A percentile compares a stretch with the other conserved stretches of the same genome.
phyloP scores from a whole-genome alignment of 2,888 invertebrate species.

The Lingula anatina region DNA sequence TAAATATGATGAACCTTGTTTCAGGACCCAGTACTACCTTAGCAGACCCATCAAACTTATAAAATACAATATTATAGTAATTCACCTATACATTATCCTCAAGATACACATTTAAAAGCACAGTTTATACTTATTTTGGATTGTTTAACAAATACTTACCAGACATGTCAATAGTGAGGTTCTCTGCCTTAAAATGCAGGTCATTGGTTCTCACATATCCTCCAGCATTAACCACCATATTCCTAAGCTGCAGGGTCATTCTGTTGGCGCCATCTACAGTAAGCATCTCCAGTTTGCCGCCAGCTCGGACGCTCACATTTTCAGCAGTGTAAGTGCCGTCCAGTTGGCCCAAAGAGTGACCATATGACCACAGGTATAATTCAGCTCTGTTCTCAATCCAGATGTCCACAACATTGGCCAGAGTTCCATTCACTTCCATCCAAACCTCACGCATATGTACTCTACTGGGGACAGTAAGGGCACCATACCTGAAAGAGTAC shows the following conservation, averaged over 20 bases:
- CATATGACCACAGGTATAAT: slow-evolving; percentile 29
- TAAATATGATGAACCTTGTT: too few relatives aligned
- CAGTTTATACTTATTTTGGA: too few relatives aligned
- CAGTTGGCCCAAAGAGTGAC: slow-evolving; percentile 16
- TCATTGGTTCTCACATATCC: slow-evolving; percentile 28
- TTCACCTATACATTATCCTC: too few relatives aligned
- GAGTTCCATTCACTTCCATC: slow-evolving; percentile 28
- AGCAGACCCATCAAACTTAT: too few relatives aligned
- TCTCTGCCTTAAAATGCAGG: slow-evolving; percentile 17
- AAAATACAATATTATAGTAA: too few relatives aligned
- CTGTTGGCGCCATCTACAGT: slow-evolving; percentile 13
- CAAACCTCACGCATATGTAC: slow-evolving; percentile 26
- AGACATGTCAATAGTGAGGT: slow-evolving; percentile 30
- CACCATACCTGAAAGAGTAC: slow-evolving; percentile 16
- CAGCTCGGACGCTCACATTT: slow-evolving; percentile 27
- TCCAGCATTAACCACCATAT: slow-evolving; percentile 25
- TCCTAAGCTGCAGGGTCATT: slow-evolving; percentile 14
- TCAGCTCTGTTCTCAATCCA: slow-evolving; percentile 25
- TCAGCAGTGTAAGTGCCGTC: slow-evolving; percentile 18
- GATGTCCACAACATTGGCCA: slow-evolving; percentile 21
- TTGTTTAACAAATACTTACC: too few relatives aligned
- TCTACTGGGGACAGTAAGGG: slow-evolving; percentile 17
- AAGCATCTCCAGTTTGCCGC: slow-evolving; percentile 23
- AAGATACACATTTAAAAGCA: too few relatives aligned
- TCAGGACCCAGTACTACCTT: too few relatives aligned